Base-by-base conservation (phyloP, 2,888 invertebrate species). In the Muschampia staudingeri region DNA sequence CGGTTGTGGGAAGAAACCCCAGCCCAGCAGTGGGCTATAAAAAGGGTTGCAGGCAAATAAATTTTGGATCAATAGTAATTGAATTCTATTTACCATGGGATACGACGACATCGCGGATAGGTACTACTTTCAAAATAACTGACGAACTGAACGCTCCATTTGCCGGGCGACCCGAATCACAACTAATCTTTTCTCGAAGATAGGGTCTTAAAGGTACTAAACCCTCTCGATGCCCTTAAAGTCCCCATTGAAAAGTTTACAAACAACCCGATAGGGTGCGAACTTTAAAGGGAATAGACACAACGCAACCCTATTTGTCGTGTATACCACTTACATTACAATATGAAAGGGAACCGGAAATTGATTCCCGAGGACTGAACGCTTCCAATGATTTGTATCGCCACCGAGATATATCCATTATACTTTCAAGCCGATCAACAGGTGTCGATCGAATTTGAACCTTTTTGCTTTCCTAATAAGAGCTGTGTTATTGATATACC, bases 331-430 rank as follows among this genome's bases (percentile, higher is more conserved):
- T 95, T 92, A 94, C 93, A 95, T 95, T 96, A 94, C 95, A 95
- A 96, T 96, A 94, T 94, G 70, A 96, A 95, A 93, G 89, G 93
- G 93, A 93, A 91, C 94, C 91, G 96, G 96, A 96, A 96, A 96
- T 96, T 96, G 96, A 94, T 95, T 95, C 92, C 94, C 91, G 94
- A 95, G 92, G 90, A 90, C 91, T 92, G 93, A 94, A 95, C 92
- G 92, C 92, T 93, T 93, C 92, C 93, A 92, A 93, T 93, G 95
- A 95, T 96, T 95, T 95, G 94, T 94, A 93, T 92, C 92, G 92
- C 90, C 89, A 87, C n/a, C 42, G 42, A 42, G 70, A 70, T 25
- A 19, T 40, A 34, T 9, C 14, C n/a, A 69, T 69, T 37, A 8
- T 91, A 88, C 87, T 89, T 87, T 87, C 89, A 88, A 88, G 83